phyloP scores from a whole-genome alignment of 2,888 invertebrate genomes.

The Idaea straminata region DNA sequence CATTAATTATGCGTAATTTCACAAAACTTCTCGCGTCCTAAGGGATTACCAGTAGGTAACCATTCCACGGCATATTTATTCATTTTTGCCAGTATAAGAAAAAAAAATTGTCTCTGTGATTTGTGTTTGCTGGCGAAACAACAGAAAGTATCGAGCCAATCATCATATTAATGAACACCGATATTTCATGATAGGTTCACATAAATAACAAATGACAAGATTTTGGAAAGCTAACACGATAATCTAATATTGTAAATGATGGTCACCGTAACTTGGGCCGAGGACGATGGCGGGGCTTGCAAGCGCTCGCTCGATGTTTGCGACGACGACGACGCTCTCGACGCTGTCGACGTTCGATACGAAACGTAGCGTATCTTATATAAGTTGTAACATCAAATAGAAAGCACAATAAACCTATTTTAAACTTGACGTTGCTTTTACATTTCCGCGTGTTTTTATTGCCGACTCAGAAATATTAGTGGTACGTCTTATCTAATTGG shows the following conservation, averaged over 20 bases:
- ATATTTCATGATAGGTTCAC: neutral
- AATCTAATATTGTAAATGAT: neutral
- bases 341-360: neutral
- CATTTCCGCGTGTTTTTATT: neutral
- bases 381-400: neutral
- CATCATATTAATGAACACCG: neutral
- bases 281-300: too few relatives aligned
- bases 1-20: too few relatives aligned
- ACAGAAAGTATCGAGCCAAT: neutral
- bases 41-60: too few relatives aligned
- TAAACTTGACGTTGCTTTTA: neutral
- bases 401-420: conserved; percentile 1
- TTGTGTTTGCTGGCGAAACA: neutral
- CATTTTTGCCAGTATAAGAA: too few relatives aligned
- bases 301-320: too few relatives aligned
- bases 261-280: neutral
- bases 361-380: neutral
- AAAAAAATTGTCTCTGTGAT: too few relatives aligned
- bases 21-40: too few relatives aligned
- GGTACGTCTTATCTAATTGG: neutral
- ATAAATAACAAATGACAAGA: neutral
- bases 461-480: neutral
- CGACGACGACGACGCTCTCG: too few relatives aligned
- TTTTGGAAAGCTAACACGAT: neutral
- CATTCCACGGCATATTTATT: too few relatives aligned